These are phyloP conservation scores for Cacatua alba DNA, from an alignment of 2,113 vertebrate species.

Conservation along the genomic window DNA sequence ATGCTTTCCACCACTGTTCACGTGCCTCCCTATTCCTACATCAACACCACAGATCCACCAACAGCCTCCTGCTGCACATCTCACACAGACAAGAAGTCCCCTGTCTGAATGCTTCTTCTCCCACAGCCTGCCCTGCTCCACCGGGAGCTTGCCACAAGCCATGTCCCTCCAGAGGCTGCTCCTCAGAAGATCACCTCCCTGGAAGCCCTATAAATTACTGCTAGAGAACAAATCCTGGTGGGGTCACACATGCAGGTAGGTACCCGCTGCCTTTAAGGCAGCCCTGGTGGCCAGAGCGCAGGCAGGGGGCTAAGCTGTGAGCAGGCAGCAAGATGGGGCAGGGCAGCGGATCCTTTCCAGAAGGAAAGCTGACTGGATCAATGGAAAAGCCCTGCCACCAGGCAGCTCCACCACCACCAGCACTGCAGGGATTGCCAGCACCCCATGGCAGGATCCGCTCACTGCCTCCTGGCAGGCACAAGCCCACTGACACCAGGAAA, in stretches of 20 bases:
- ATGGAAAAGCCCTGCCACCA: fast-evolving
- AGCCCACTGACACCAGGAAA: neutral
- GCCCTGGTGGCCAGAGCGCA: neutral
- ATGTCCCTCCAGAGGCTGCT: neutral
- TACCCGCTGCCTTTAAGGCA: fast-evolving
- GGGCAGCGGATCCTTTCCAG: neutral
- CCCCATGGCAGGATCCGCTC: fast-evolving
- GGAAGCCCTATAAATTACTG: neutral
- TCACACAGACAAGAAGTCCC: neutral
- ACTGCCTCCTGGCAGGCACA: neutral
- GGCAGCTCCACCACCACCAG: fast-evolving
- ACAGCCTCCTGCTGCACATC: neutral
- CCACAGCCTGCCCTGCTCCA: neutral
- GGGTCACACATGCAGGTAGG: neutral
- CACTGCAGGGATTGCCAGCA: fast-evolving
- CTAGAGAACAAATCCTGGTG: neutral
- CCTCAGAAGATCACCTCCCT: neutral
- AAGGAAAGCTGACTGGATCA: neutral
- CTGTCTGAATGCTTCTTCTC: fast-evolving
- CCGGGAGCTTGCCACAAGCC: neutral
- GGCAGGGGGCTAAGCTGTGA: neutral
- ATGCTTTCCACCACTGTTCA: neutral
- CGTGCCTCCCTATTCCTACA: neutral
- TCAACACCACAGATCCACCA: neutral
- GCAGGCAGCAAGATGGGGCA: neutral